Evolutionary conservation across 2,888 invertebrate genomes (phyloP).

Genomic region (Tryphoninae sp.): DNA sequence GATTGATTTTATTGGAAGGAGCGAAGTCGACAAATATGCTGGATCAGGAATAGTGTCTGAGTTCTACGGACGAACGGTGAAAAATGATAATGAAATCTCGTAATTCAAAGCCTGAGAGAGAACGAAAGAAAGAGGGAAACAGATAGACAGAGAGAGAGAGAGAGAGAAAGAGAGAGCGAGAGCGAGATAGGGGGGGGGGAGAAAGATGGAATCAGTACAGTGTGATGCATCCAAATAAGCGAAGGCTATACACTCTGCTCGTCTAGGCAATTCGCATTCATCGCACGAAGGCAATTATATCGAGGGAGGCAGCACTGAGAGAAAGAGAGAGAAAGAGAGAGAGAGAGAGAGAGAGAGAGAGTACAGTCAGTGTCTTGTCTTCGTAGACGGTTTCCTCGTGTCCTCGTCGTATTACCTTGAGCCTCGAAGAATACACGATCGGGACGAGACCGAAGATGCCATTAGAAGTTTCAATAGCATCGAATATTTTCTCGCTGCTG

Average conservation of each 20-base stretch:
- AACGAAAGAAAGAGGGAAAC: background rate
- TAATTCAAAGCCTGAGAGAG: slow-evolving; percentile 30
- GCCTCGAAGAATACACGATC: slow-evolving; percentile 66
- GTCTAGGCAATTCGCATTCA: slow-evolving; percentile 63
- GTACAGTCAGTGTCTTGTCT: slow-evolving; percentile 13
- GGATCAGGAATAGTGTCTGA: background rate
- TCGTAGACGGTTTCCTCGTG: slow-evolving; percentile 48
- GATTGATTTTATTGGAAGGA: slow-evolving; percentile 37
- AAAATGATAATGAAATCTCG: slow-evolving; percentile 43
- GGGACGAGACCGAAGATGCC: slow-evolving; percentile 60
- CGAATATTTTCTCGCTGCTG: slow-evolving; percentile 47
- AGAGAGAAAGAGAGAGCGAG: background rate
- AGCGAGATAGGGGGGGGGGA: background rate
- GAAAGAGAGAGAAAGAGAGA: background rate
- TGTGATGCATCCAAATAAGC: slow-evolving; percentile 52
- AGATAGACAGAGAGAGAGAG: background rate
- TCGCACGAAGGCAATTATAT: slow-evolving; percentile 68
- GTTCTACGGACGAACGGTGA: background rate
- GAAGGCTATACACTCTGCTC: slow-evolving; percentile 53
- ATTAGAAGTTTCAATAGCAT: slow-evolving; percentile 65
- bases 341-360: background rate
- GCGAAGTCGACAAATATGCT: background rate
- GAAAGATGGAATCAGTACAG: background rate
- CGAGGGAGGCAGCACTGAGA: slow-evolving; percentile 37
- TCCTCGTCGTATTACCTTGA: slow-evolving; percentile 63